Conservation (phyloP, 2,113 vertebrate species). For the Apodemus sylvaticus region DNA sequence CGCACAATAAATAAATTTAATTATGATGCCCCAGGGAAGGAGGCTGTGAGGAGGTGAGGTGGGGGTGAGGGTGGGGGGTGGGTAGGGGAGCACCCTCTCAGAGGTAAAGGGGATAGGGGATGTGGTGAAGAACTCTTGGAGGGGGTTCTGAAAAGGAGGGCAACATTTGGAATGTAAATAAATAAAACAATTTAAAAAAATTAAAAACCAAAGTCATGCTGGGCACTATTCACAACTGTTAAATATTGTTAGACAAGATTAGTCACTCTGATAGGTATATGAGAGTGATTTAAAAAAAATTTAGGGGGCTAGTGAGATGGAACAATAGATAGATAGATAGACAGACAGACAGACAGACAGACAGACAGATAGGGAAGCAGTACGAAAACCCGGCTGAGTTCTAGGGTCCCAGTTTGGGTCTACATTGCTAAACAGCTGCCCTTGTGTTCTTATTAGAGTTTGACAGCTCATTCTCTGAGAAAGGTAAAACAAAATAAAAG, state of each 20-base stretch:
- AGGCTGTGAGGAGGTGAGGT: too few species aligned
- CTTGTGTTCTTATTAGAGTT: neutral
- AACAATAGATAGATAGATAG: neutral
- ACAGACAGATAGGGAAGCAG: neutral
- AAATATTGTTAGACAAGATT: neutral
- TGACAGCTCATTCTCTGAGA: neutral
- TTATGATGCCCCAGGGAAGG: too few species aligned
- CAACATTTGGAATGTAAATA: too few species aligned
- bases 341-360: neutral
- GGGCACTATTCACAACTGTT: neutral
- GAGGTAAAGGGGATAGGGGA: too few species aligned
- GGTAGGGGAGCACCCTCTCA: too few species aligned
- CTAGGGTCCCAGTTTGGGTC: neutral
- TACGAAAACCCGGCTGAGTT: neutral
- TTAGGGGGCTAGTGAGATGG: neutral
- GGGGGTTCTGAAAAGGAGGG: too few species aligned
- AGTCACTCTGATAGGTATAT: neutral
- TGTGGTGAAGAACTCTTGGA: too few species aligned
- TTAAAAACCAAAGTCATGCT: neutral
- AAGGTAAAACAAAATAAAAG: conserved; percentile 48
- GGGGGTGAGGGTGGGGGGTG: too few species aligned
- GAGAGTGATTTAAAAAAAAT: neutral
- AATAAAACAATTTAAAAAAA: neutral
- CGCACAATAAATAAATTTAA: neutral
- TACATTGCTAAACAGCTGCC: neutral